phyloP scores from a whole-genome alignment of 2,888 invertebrate genomes.

The Chamaedrilus cognettii region DNA sequence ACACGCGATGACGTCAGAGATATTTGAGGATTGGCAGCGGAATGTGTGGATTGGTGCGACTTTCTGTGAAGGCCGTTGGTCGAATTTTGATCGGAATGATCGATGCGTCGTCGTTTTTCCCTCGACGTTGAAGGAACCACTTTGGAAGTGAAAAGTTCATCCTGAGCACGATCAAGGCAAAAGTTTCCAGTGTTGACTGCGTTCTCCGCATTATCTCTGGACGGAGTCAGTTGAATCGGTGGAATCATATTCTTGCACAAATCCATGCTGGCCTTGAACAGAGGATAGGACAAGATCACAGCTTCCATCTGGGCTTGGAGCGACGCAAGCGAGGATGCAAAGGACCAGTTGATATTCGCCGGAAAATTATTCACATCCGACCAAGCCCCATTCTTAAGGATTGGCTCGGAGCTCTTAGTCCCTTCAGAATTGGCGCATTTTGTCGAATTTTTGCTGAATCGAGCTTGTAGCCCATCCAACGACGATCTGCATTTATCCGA shows the following conservation, averaged over 20 bases:
- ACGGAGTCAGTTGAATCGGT: background rate
- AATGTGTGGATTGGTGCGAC: background rate
- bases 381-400: background rate
- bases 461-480: slow-evolving; percentile 9
- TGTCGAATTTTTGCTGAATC: slow-evolving; percentile 18
- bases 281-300: background rate
- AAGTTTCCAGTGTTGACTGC: too few relatives aligned
- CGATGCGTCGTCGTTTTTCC: background rate
- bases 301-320: slow-evolving; percentile 6
- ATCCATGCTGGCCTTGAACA: slow-evolving; percentile 6
- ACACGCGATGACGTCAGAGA: background rate
- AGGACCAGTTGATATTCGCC: background rate
- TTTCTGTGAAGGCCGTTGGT: slow-evolving; percentile 3
- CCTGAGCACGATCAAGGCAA: too few relatives aligned
- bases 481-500: slow-evolving; percentile 2
- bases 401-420: background rate
- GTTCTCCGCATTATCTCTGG: background rate
- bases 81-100: background rate
- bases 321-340: background rate
- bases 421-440: slow-evolving; percentile 1
- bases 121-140: background rate
- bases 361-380: background rate
- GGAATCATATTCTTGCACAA: slow-evolving; percentile 1
- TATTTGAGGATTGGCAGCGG: too few relatives aligned
- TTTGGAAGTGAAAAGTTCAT: background rate